A percentile compares a stretch with the other conserved stretches of the same genome.
phyloP scores from a whole-genome alignment of 2,888 invertebrate species.

The Drosophila neutralis region DNA sequence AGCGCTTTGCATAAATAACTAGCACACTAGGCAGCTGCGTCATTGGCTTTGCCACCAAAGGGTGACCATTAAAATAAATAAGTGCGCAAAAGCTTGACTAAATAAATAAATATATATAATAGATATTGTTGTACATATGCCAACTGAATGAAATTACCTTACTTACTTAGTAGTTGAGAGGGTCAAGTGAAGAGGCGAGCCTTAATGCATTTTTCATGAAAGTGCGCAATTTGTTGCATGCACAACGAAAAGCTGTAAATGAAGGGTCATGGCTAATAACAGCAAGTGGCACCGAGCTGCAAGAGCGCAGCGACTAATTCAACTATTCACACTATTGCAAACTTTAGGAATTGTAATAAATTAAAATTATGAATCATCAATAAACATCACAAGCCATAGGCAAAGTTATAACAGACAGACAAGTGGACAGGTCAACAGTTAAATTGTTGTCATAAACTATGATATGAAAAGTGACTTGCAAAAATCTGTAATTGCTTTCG shows the following conservation, averaged over 20 bases:
- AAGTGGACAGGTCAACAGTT: not conserved
- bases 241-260: not conserved
- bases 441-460: not conserved
- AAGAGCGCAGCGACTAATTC: not conserved
- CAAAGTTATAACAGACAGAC: not conserved
- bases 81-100: constrained; percentile 34
- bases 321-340: not conserved
- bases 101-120: constrained; percentile 33
- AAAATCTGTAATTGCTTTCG: not conserved
- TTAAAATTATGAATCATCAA: not conserved
- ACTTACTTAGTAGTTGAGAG: constrained; percentile 21
- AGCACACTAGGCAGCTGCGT: constrained; percentile 61
- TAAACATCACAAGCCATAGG: not conserved
- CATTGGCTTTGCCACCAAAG: constrained; percentile 57
- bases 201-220: constrained; percentile 28
- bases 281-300: not conserved
- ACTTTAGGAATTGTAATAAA: not conserved
- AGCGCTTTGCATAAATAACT: constrained; percentile 73
- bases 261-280: constrained; percentile 7
- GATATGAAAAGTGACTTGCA: too few species aligned
- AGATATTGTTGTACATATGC: constrained; percentile 16
- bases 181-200: constrained; percentile 13
- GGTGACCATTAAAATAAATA: constrained; percentile 38
- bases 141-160: constrained; percentile 27
- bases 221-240: constrained; percentile 34